These are phyloP conservation scores for Picus viridis DNA, from an alignment of 2,797 vertebrate species.

Conservation along the genomic window DNA sequence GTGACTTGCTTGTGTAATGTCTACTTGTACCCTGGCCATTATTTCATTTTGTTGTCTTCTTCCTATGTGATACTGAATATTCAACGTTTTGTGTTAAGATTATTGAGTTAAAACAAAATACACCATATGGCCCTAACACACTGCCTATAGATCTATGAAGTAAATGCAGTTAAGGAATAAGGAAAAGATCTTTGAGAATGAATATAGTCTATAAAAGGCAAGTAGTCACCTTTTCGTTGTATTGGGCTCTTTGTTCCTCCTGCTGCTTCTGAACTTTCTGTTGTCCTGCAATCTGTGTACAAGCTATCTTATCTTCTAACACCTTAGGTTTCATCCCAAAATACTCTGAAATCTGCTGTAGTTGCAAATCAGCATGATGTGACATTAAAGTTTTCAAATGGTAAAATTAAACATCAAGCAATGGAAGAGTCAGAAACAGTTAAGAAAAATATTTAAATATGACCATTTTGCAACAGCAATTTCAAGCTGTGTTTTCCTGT, in stretches of 20 bases:
- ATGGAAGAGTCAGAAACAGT: not conserved
- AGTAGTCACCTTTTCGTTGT: conserved; percentile 79
- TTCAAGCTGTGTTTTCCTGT: not conserved
- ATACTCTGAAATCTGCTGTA: conserved; percentile 81
- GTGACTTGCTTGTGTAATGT: conserved; percentile 74
- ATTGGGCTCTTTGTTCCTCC: conserved; percentile 76
- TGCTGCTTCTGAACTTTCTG: conserved; percentile 74
- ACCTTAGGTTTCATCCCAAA: conserved; percentile 79
- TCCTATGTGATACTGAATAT: conserved; percentile 73
- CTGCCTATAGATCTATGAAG: not conserved
- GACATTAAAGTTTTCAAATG: conserved; percentile 79
- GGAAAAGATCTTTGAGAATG: not conserved
- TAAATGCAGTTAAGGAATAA: not conserved
- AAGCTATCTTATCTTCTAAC: conserved; percentile 64
- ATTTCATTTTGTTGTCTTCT: conserved; percentile 81
- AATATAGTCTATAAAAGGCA: not conserved
- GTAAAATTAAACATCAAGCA: conserved; percentile 72
- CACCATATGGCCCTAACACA: not conserved
- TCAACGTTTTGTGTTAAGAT: not conserved
- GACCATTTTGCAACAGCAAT: not conserved
- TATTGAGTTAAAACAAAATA: not conserved
- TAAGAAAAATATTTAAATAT: not conserved
- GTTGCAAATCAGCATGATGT: conserved; percentile 80
- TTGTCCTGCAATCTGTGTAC: conserved; percentile 64
- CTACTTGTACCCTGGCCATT: conserved; percentile 79